These are phyloP conservation scores for Varecia variegata DNA, from an alignment of 2,797 vertebrate species.

Conservation along the genomic window DNA sequence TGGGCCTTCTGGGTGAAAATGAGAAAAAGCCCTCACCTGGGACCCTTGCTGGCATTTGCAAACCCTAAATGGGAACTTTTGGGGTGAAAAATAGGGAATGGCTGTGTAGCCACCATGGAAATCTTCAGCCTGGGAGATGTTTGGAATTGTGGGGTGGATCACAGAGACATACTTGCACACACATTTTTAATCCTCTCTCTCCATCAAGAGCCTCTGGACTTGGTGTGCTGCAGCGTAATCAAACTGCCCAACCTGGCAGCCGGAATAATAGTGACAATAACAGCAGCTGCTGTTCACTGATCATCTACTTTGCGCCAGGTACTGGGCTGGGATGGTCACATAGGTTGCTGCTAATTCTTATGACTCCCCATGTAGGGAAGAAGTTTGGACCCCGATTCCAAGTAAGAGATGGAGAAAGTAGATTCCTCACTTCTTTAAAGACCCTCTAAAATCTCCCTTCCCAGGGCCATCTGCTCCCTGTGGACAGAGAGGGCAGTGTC, in stretches of 20 bases:
- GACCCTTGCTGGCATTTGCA: background rate
- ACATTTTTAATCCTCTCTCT: background rate
- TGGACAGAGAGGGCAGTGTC: accelerated
- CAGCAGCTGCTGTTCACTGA: background rate
- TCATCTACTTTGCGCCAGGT: accelerated
- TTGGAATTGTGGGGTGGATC: background rate
- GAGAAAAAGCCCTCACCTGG: background rate
- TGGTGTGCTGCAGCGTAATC: background rate
- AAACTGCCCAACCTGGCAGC: background rate
- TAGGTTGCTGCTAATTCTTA: background rate
- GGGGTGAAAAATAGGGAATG: background rate
- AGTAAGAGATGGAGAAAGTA: background rate
- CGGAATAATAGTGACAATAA: accelerated
- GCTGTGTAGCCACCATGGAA: background rate
- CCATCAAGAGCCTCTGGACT: background rate
- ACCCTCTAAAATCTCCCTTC: background rate
- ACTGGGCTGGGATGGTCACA: background rate
- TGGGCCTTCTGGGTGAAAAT: background rate
- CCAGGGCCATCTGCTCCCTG: background rate
- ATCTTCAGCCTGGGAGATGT: background rate
- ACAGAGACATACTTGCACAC: accelerated
- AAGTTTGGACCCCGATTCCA: background rate
- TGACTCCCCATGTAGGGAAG: background rate
- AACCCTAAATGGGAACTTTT: background rate
- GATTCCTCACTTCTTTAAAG: background rate